Evolutionary conservation across 1,140 invertebrate species (phyloP), one percentile per base, ranked within the genome.

Genomic region (Heliconius hewitsoni): DNA sequence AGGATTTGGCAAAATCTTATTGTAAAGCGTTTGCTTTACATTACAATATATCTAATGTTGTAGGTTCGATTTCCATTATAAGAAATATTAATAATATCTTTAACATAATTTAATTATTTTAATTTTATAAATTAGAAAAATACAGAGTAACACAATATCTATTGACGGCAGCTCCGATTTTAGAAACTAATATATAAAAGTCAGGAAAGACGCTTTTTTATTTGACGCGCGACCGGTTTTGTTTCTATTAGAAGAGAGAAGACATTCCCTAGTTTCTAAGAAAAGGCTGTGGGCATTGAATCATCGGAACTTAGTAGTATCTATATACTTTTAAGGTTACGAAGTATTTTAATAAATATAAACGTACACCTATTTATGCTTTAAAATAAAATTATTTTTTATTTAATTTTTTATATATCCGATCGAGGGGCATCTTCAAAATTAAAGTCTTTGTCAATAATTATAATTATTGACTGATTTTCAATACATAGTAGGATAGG

Each of bases 191-290:
- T 52, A 52, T 19, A 72, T 77, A 77, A 72, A 72, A 71, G 76
- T 71, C 76, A 77, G 76, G 76, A 77, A 72, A 77, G 30, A 42
- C 46, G 34, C 39, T 9, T 76, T 37, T 76, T 76, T 50, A 42
- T 57, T 42, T 57, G 11, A 70, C 27, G 27, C 71, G 27, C 46
- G 73, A 74, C 77, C 73, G 77, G 77, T 74, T 74, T 23, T 78
- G 77, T 78, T 70, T 74, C 72, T 74, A 74, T 74, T 78, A 18
- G 73, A 78, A 74, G 72, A 78, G 77, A 78, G 77, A 78, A 78
- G 52, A 30, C 72, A 74, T 74, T 78, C 72, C 52, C 72, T 30
- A 34, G 50, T 73, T 74, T 46, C 42, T 46, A 66, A 27, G 60
- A 77, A 77, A 77, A 72, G 76, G 30, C 70, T 72, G 18, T 60